These are phyloP conservation scores for Eolophus roseicapilla DNA, from an alignment of 2,113 vertebrate genomes.

Conservation along the genomic window DNA sequence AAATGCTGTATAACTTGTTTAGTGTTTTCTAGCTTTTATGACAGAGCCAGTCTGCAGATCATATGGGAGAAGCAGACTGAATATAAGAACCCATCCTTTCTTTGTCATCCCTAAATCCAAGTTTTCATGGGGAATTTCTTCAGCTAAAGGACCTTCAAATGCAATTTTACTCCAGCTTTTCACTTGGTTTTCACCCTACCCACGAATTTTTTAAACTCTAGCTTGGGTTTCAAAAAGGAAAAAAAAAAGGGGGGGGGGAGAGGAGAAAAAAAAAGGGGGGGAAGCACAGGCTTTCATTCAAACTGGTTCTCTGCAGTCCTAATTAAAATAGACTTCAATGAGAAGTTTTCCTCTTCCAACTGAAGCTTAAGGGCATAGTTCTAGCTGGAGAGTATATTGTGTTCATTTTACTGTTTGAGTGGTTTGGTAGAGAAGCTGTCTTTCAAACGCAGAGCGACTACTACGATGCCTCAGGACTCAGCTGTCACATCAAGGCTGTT, in stretches of 20 bases:
- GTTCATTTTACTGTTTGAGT: conserved; percentile 75
- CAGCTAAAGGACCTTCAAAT: conserved; percentile 39
- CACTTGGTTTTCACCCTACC: conserved; percentile 30
- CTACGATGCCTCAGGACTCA: conserved; percentile 60
- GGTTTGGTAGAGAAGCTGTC: conserved; percentile 68
- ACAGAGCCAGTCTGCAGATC: conserved; percentile 69
- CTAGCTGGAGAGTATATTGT: conserved; percentile 71
- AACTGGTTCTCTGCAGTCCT: conserved; percentile 66
- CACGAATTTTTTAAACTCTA: conserved; percentile 52
- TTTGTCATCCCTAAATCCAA: conserved; percentile 59
- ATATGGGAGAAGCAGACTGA: conserved; percentile 72
- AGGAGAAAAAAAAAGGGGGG: not conserved
- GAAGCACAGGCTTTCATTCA: conserved; percentile 11
- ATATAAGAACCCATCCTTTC: conserved; percentile 61
- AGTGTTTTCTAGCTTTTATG: conserved; percentile 63
- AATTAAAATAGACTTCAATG: conserved; percentile 77
- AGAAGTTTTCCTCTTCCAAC: conserved; percentile 68
- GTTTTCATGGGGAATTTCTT: conserved; percentile 43
- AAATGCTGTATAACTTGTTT: conserved; percentile 66
- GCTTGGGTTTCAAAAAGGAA: conserved; percentile 11
- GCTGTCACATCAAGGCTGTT: conserved; percentile 74
- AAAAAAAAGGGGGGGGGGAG: not conserved
- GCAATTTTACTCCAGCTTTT: conserved; percentile 21
- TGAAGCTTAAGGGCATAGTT: conserved; percentile 70
- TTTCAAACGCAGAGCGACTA: conserved; percentile 66